Percentiles rank a stretch among this genome's conserved stretches.
Evolutionary conservation across 2,113 vertebrate genomes (phyloP).

Genomic region (Stigmatopora argus): DNA sequence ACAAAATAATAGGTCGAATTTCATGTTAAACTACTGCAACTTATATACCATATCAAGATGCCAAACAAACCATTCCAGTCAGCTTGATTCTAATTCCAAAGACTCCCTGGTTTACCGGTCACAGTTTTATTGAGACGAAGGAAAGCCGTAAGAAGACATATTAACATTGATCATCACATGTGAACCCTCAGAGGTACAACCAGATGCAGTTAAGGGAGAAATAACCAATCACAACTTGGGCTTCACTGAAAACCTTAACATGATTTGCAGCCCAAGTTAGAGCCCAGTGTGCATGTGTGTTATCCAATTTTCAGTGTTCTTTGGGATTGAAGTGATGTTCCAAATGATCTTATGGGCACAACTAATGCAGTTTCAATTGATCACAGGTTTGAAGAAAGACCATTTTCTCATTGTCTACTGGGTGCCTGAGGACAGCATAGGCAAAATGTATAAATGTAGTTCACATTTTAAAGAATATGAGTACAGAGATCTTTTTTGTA

Average conservation of each 20-base stretch:
- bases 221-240: slow-evolving; percentile 73
- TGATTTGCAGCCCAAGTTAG: slow-evolving; percentile 76
- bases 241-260: slow-evolving; percentile 76
- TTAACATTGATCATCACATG: slow-evolving; percentile 64
- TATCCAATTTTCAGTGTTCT: slow-evolving; percentile 88
- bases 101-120: slow-evolving; percentile 35
- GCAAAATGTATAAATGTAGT: slow-evolving; percentile 38
- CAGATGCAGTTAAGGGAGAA: slow-evolving; percentile 71
- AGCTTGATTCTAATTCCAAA: slow-evolving; percentile 45
- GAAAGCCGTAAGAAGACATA: slow-evolving; percentile 59
- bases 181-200: slow-evolving; percentile 66
- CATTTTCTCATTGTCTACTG: slow-evolving; percentile 76
- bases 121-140: slow-evolving; percentile 55
- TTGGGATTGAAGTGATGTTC: slow-evolving; percentile 81
- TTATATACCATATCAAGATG: slow-evolving; percentile 19
- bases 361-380: slow-evolving; percentile 89
- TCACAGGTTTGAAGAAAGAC: slow-evolving; percentile 78
- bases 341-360: slow-evolving; percentile 87
- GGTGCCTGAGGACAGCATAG: slow-evolving; percentile 71
- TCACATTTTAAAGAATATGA: slow-evolving; percentile 45
- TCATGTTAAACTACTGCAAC: slow-evolving; percentile 6
- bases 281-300: slow-evolving; percentile 73
- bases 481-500: slow-evolving; percentile 27
- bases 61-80: slow-evolving; percentile 34
- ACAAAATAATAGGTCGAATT: not conserved